Evolutionary conservation across 2,797 vertebrate genomes (phyloP), one percentile per base, ranked within the genome.

Genomic region (Tympanoctomys barrerae): DNA sequence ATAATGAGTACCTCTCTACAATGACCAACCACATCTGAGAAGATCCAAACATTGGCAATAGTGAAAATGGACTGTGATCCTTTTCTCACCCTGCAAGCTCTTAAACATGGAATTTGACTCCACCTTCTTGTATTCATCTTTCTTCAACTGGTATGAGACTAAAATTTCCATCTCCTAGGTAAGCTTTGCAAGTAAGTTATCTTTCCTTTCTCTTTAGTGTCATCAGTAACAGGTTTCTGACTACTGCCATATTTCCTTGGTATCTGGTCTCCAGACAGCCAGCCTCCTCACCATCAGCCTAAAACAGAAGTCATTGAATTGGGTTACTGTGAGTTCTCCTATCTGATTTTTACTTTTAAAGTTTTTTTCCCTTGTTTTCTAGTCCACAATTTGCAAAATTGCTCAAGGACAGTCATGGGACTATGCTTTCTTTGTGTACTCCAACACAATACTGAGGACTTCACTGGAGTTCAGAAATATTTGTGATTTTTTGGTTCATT

Each of bases 1-100:
- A 57, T 77, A 18, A 96, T 96, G 70, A 66, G 59, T 83, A 71
- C 73, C 88, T 59, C 46, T 93, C 61, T 87, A 1, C 11, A 71
- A 81, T 73, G 6, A 0, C 1, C 59, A 81, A 79, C 24, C 54
- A 57, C 9, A 49, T n/a, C 80, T 70, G 36, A 84, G 61, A 79
- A 79, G 90, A 57, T 59, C 21, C 22, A 91, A 14, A 91, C 36
- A 22, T 5, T 80, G 9, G 16, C 13, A 57, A 52, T 21, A 54
- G 0, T n/a, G 61, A 33, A 28, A 57, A 73, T 16, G 7, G 39
- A 1, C 24, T 42, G 2, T 62, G 46, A 75, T 46, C 5, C 13
- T 70, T 89, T 68, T 31, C 73, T 68, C 18, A 66, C 9, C 2
- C 33, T 73, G 24, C 2, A 87, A 18, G 2, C 54, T 86, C n/a